Percentiles rank a stretch among this genome's conserved stretches.
These are phyloP conservation scores for Arrhamphus sclerolepis DNA, from an alignment of 2,797 vertebrate species.

Conservation along the genomic window DNA sequence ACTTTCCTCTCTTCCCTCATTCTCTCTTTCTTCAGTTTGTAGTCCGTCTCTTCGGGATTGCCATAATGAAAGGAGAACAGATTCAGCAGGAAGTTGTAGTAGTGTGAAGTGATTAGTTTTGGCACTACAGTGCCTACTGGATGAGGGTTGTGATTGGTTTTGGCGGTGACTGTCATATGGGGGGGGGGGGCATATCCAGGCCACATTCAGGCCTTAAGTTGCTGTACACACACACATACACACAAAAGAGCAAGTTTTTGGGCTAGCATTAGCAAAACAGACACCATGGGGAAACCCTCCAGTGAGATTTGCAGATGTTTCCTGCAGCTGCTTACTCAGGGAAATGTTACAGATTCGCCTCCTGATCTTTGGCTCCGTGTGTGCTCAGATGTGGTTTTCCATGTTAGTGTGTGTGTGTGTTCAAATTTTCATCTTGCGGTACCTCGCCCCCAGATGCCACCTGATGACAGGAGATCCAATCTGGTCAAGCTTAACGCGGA, in stretches of 20 bases:
- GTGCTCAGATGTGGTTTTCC: slow-evolving; percentile 3
- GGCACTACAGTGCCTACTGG: slow-evolving; percentile 16
- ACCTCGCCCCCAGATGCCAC: slow-evolving; percentile 31
- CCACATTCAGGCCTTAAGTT: slow-evolving; percentile 1
- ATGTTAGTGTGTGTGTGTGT: background rate
- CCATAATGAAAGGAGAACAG: slow-evolving; percentile 50
- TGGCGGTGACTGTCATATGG: slow-evolving; percentile 13
- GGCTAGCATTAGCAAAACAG: slow-evolving; percentile 25
- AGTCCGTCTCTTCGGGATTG: slow-evolving; percentile 33
- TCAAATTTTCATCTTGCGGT: slow-evolving; percentile 40
- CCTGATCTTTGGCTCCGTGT: slow-evolving; percentile 34
- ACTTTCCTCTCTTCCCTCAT: slow-evolving; percentile 2
- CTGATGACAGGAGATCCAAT: slow-evolving; percentile 52
- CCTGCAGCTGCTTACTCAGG: slow-evolving; percentile 46
- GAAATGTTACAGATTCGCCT: slow-evolving; percentile 36
- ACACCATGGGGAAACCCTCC: slow-evolving; percentile 29
- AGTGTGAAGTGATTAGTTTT: slow-evolving; percentile 46
- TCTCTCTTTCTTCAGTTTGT: slow-evolving; percentile 21
- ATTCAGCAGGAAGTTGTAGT: slow-evolving; percentile 34
- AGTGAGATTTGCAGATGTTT: slow-evolving; percentile 17
- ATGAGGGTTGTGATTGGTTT: slow-evolving; percentile 34
- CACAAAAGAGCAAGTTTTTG: background rate
- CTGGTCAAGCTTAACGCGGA: slow-evolving; percentile 53
- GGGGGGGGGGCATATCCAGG: slow-evolving; percentile 18
- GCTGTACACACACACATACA: slow-evolving; percentile 19